These are phyloP conservation scores for Lutjanus campechanus DNA, from an alignment of 2,797 vertebrate genomes.

Conservation along the genomic window DNA sequence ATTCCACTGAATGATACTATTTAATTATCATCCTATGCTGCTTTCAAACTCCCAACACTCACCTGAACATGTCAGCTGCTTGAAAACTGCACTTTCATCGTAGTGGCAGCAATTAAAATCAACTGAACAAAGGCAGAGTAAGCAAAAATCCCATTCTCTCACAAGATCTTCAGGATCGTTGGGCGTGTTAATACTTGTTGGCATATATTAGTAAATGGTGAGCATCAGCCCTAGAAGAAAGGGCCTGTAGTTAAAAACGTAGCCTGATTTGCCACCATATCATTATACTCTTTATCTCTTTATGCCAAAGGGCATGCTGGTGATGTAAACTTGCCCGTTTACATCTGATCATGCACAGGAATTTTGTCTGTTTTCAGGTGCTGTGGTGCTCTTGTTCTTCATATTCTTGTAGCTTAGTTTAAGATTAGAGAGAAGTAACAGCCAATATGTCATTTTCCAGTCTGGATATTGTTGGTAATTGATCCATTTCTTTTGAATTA, in stretches of 20 bases:
- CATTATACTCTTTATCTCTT: neutral
- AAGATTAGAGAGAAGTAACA: neutral
- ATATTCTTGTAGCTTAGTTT: neutral
- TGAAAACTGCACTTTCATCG: neutral
- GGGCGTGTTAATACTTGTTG: constrained; percentile 27
- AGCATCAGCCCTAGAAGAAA: neutral
- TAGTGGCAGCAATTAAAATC: neutral
- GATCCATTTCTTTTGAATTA: neutral
- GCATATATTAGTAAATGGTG: neutral
- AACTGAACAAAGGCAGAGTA: constrained; percentile 14
- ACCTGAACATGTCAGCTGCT: constrained; percentile 3
- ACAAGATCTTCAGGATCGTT: neutral
- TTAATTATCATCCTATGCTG: neutral
- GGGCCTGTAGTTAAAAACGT: neutral
- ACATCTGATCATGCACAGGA: neutral
- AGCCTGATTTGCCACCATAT: neutral
- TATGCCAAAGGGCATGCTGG: neutral
- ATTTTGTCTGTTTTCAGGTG: neutral
- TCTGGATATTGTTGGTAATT: neutral
- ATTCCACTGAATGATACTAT: neutral
- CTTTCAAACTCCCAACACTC: neutral
- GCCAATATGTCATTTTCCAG: neutral
- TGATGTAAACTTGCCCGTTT: neutral
- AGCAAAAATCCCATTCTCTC: constrained; percentile 3
- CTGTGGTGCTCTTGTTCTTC: neutral